A percentile compares a stretch with the other conserved stretches of the same genome.
Conservation (phyloP, 2,113 vertebrate species). For the Nycticorax nycticorax region DNA sequence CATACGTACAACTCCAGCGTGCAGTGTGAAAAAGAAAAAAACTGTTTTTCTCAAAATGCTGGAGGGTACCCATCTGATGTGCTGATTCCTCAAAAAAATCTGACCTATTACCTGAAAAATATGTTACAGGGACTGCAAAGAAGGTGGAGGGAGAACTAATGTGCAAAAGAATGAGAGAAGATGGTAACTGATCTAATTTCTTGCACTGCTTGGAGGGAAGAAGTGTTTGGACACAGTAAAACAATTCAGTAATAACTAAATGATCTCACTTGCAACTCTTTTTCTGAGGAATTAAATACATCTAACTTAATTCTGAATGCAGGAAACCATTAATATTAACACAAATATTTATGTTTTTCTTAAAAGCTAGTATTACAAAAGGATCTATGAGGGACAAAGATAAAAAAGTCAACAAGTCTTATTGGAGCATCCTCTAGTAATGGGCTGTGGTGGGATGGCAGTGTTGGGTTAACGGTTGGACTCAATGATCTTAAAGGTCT, state of each 20-base stretch:
- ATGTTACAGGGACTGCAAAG: constrained; percentile 36
- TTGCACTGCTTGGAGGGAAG: not conserved
- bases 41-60: not conserved
- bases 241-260: not conserved
- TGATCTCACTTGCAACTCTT: not conserved
- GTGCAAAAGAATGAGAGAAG: constrained; percentile 67
- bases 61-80: not conserved
- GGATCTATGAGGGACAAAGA: not conserved
- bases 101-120: constrained; percentile 56
- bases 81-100: not conserved
- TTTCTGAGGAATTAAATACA: not conserved
- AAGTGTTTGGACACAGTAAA: not conserved
- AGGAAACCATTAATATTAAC: not conserved
- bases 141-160: constrained; percentile 62
- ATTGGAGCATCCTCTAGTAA: too few species aligned
- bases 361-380: not conserved
- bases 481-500: too few species aligned
- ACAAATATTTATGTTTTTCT: not conserved
- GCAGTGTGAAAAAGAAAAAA: not conserved
- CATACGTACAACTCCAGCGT: not conserved
- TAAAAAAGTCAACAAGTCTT: not conserved
- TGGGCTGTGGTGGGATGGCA: too few species aligned
- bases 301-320: not conserved
- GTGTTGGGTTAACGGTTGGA: too few species aligned
- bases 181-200: constrained; percentile 41